Evolutionary conservation across 2,113 vertebrate genomes (phyloP), one percentile per base, ranked within the genome.

Genomic region (Drymodes brunneopygia): DNA sequence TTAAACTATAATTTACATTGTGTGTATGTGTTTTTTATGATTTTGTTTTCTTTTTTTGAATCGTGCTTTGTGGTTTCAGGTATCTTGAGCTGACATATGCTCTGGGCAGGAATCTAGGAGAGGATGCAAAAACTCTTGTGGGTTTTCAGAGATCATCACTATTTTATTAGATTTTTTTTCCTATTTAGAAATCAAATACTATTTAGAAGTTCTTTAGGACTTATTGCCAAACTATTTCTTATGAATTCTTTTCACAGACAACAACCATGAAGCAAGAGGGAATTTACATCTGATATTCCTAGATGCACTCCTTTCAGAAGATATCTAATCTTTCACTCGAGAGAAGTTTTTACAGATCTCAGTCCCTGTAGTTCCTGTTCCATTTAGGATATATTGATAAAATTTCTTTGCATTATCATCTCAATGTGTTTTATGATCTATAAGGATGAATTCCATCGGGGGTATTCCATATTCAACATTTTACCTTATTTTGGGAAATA

Each of bases 331-430:
- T 88, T 97, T 86, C 65, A 78, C 36, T 82, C 0, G 15, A 64
- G 38, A 71, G 74, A 60, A 79, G 28, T 57, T 95, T 80, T 90
- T 90, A 88, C 53, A 71, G 65, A 88, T 88, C 67, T 81, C 4
- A 10, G 60, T 94, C 79, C 38, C 81, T 80, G 77, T 88, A 74
- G 71, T 69, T 92, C 50, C 69, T 69, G 28, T 81, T 95, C 85
- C 51, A 56, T 92, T 90, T 96, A 73, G 74, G 88, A 88, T 36
- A 35, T 81, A 94, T 85, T 3, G 58, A 71, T 94, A 95, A 94
- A 84, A 96, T 80, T 73, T 85, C 44, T 73, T 89, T 85, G 80
- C 40, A 27, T 93, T 88, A 85, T 96, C 64, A 50, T 64, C 67
- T 97, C 56, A 42, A 24, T 38, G 80, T 92, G 64, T 74, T 93